Percentiles rank a stretch among this genome's conserved stretches.
Evolutionary conservation across 2,888 invertebrate species (phyloP).

Genomic region (Hydrotaea cyrtoneurina): DNA sequence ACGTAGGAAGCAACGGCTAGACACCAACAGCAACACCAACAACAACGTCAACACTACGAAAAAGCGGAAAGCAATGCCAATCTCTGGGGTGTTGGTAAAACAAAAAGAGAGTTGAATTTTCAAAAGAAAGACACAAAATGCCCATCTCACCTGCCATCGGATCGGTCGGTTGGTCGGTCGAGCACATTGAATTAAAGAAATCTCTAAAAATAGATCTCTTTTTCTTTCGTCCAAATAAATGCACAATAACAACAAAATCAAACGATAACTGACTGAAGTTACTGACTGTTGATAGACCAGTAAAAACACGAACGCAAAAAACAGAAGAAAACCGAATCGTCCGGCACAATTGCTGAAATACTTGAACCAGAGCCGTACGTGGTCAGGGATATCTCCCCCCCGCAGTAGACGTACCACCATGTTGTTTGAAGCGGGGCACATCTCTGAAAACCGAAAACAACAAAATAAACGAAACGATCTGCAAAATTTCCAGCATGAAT

Average conservation of each 20-base stretch:
- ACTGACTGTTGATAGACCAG: conserved; percentile 13
- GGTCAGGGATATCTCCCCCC: not conserved
- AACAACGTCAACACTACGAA: conserved; percentile 22
- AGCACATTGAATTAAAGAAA: conserved; percentile 25
- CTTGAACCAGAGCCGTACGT: conserved; percentile 17
- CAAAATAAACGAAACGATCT: conserved; percentile 22
- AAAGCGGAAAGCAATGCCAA: conserved; percentile 13
- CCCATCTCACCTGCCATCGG: conserved; percentile 43
- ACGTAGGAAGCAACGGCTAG: conserved; percentile 30
- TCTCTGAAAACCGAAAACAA: conserved; percentile 10
- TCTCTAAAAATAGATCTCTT: conserved; percentile 57
- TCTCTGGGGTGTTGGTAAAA: conserved; percentile 5
- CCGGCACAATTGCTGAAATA: conserved; percentile 27
- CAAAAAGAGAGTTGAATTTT: conserved; percentile 37
- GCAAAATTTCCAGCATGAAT: not conserved
- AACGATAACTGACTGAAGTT: conserved; percentile 48
- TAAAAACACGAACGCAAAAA: conserved; percentile 5
- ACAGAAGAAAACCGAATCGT: conserved; percentile 38
- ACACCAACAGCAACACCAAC: conserved; percentile 36
- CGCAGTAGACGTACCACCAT: no score
- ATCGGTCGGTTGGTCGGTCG: not conserved
- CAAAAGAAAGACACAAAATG: not conserved
- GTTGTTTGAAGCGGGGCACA: not conserved
- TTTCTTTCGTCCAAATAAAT: not conserved
- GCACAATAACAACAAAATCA: conserved; percentile 46